Evolutionary conservation across 2,113 vertebrate species (phyloP).

Genomic region (Brachyhypopomus gauderio): DNA sequence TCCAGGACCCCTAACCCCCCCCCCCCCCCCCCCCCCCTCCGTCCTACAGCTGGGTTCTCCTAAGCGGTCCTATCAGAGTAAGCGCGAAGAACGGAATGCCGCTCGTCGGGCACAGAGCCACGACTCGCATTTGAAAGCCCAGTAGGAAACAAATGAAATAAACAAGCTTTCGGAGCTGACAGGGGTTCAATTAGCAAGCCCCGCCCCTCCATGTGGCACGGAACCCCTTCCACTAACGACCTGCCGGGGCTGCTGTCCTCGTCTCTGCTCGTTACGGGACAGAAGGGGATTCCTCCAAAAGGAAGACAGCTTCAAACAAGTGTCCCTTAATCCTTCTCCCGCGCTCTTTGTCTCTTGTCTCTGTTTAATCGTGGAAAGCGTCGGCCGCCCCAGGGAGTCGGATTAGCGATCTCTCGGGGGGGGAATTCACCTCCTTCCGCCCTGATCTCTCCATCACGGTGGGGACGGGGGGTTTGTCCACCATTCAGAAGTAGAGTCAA

Average conservation of each 20-base stretch:
- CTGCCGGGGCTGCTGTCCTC: neutral
- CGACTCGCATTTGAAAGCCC: slow-evolving; percentile 18
- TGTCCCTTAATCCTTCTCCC: slow-evolving; percentile 38
- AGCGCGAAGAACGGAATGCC: neutral
- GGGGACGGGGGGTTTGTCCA: slow-evolving; percentile 3
- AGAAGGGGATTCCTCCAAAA: slow-evolving; percentile 19
- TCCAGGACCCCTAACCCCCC: neutral
- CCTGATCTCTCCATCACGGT: slow-evolving; percentile 27
- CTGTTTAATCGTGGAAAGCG: slow-evolving; percentile 47
- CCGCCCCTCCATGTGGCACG: too few species aligned
- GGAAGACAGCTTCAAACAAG: slow-evolving; percentile 16
- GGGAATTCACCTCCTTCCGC: slow-evolving; percentile 6
- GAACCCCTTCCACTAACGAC: neutral
- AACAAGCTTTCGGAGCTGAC: slow-evolving; percentile 19
- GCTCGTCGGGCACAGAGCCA: slow-evolving; percentile 13
- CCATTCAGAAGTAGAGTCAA: slow-evolving; percentile 7
- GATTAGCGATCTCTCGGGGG: slow-evolving; percentile 25
- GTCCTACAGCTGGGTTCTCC: slow-evolving; percentile 21
- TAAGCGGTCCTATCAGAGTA: slow-evolving; percentile 23
- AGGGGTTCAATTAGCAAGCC: neutral
- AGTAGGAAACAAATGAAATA: slow-evolving; percentile 29
- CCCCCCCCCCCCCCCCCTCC: too few species aligned
- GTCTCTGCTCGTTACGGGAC: neutral
- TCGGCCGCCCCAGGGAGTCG: slow-evolving; percentile 32
- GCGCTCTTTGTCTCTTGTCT: slow-evolving; percentile 5